Evolutionary conservation across 1,140 invertebrate genomes (phyloP), one percentile per base, ranked within the genome.

Genomic region (Diabrotica undecimpunctata): DNA sequence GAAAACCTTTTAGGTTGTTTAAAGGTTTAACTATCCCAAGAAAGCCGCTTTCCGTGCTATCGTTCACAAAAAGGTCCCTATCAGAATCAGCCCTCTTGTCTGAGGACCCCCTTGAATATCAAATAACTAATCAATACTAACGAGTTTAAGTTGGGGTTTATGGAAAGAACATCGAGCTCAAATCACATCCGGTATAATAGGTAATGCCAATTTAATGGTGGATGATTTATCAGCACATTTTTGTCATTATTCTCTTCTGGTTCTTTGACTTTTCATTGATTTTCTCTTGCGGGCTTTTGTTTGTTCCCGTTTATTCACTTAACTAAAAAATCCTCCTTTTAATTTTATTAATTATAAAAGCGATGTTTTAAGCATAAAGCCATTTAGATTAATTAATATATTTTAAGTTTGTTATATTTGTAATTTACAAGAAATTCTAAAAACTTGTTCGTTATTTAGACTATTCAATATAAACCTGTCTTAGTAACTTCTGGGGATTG

Each of bases 1-100:
- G 60, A 60, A 65, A 60, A 65, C 58, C 50, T 13, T 65, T 60
- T 63, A 56, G 37, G 61, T 46, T 63, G 61, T 63, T 38, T 63
- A 35, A 56, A 12, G 61, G 12, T 59, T 36, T 41, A 36, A 13
- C 38, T 41, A 12, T 59, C 11, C 52, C 54, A 39, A 46, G 36
- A 25, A 53, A 53, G 38, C 38, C 54, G 35, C 7, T 55, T 55
- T 55, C 10, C 35, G 25, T n/a, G 54, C 11, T 36, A 55, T 36
- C 35, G 11, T 10, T 10, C 36, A 25, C 41, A 46, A 46, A 46
- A 46, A 46, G 41, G n/a, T 36, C n/a, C 7, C 25, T 57, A 57
- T 57, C 36, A 37, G 55, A 25, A 37, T 35, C 55, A 38, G 37
- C 55, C 36, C 55, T 57, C 9, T 38, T 57, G 6, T 2, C 8